Evolutionary conservation across 2,888 invertebrate genomes (phyloP), one percentile per base, ranked within the genome.

Genomic region (Cheilosia soror): DNA sequence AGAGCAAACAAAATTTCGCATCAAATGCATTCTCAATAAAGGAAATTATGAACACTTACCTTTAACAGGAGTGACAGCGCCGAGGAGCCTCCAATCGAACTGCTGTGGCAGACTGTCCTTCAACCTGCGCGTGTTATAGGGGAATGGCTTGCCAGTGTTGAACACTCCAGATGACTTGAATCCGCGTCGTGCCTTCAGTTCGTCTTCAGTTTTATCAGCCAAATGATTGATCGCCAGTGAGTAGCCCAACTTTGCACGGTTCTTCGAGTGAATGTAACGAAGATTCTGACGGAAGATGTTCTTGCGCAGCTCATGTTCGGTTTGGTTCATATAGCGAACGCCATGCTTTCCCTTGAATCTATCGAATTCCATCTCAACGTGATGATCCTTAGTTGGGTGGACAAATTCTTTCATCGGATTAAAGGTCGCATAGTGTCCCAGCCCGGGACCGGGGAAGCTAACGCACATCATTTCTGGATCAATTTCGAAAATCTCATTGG

Each of bases 351-450:
- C 93, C 89, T 95, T 95, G 90, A 98, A 98, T 63, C 90, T 89
- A 33, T 88, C 87, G 91, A 98, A 99, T 90, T 96, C 96, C 53
- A 93, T 93, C 29, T 96, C 94, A 0, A 98, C 93, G 89, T 98
- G 97, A 88, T 97, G 97, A 0, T 92, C 92, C 25, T 95, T 95
- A 40, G 94, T 93, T 0, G 95, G 95, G 88, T 96, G 95, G 13
- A 98, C 93, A 89, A 96, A 98, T 93, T 99, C 98, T 87, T 94
- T 95, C 96, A 98, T 98, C 0, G 98, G 98, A 93, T 98, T 98
- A 92, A 98, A 97, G 0, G 96, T 96, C 68, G 96, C 96, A 89
- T 95, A 93, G 90, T 96, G 96, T 15, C 94, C 93, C 0, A 97
- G 97, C 2, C 98, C 98, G 1, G 98, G 98, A 0, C 98, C 98